Conservation (phyloP, 2,113 vertebrate species). For the Microcebus ravelobensis region DNA sequence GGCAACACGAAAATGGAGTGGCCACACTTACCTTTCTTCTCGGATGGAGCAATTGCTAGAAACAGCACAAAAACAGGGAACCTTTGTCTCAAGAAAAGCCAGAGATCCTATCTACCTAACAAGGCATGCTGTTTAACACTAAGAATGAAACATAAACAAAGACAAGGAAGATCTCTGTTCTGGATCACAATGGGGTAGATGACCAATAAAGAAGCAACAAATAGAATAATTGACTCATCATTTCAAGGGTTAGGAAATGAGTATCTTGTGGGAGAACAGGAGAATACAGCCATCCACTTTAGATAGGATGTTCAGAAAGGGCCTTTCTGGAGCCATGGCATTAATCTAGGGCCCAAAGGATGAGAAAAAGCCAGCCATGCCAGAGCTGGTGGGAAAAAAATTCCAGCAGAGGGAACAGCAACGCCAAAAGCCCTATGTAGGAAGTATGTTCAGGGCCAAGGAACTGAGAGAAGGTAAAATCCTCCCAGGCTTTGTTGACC, state of each 20-base stretch:
- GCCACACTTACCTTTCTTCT: no score
- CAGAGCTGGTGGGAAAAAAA: no score
- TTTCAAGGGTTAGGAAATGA: background rate
- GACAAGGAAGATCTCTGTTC: background rate
- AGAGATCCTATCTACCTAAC: no score
- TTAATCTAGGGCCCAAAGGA: background rate
- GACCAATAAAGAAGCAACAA: background rate
- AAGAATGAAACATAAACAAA: background rate
- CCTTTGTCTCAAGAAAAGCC: no score
- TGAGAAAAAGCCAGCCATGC: background rate
- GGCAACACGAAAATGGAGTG: no score
- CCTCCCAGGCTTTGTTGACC: background rate
- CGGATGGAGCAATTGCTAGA: no score
- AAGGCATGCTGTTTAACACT: background rate
- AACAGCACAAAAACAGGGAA: no score
- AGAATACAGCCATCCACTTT: background rate
- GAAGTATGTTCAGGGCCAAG: background rate
- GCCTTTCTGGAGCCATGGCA: background rate
- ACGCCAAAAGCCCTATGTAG: no score
- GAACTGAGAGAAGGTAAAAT: background rate
- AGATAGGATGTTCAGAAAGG: background rate
- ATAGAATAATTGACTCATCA: background rate
- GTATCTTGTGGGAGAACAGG: background rate
- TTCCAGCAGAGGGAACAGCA: background rate
- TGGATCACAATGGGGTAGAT: background rate